phyloP scores from a whole-genome alignment of 23 tunicate genomes.

The Corella eumyota region DNA sequence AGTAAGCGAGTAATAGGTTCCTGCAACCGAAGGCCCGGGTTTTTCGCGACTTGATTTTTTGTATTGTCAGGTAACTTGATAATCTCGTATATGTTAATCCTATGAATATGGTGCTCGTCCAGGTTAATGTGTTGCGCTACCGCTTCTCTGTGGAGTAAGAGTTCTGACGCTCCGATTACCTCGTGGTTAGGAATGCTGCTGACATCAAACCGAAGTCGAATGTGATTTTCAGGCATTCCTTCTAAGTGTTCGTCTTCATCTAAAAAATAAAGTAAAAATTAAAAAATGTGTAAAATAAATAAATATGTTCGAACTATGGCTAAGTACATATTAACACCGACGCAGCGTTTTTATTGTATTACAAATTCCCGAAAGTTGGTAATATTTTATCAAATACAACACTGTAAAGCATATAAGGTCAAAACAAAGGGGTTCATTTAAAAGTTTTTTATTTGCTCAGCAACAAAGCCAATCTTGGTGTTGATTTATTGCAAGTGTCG shows the following conservation, averaged over 20 bases:
- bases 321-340: no score
- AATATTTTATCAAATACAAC: no score
- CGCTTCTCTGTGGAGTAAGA: slow-evolving; percentile 63
- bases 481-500: no score
- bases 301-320: no score
- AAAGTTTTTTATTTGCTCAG: no score
- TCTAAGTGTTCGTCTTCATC: slow-evolving; percentile 43
- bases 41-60: background rate
- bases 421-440: no score
- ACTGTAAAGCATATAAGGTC: no score
- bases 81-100: slow-evolving; percentile 73
- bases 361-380: no score
- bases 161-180: slow-evolving; percentile 45
- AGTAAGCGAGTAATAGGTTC: slow-evolving; percentile 58
- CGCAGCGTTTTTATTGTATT: no score
- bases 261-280: slow-evolving; percentile 6
- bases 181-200: slow-evolving; percentile 45
- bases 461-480: no score
- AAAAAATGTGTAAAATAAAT: no score
- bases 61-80: slow-evolving; percentile 17
- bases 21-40: background rate
- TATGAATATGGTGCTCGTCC: slow-evolving; percentile 20
- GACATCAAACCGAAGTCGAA: slow-evolving; percentile 65
- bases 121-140: slow-evolving; percentile 19
- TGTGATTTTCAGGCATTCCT: slow-evolving; percentile 65